A percentile compares a stretch with the other conserved stretches of the same genome.
These are phyloP conservation scores for Tachysurus vachellii DNA, from an alignment of 2,113 vertebrate genomes.

Conservation along the genomic window DNA sequence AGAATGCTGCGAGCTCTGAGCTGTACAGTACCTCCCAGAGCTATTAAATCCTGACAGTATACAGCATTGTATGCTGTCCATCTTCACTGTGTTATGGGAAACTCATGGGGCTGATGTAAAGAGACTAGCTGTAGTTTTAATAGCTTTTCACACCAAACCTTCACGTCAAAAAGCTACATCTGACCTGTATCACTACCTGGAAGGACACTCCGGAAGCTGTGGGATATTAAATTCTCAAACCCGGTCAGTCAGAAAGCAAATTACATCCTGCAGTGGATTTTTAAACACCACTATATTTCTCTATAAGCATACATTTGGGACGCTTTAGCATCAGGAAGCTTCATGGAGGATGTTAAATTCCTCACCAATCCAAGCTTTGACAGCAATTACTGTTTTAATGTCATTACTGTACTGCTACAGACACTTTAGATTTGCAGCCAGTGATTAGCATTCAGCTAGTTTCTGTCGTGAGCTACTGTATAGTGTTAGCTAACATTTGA, in stretches of 20 bases:
- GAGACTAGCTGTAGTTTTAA: constrained; percentile 48
- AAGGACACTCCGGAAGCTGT: not conserved
- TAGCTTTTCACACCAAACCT: constrained; percentile 50
- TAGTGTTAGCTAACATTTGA: not conserved
- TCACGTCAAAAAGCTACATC: constrained; percentile 6
- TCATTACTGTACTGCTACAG: not conserved
- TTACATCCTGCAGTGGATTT: too few species aligned
- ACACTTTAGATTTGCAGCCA: not conserved
- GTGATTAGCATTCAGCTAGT: not conserved
- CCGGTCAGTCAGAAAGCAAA: not conserved
- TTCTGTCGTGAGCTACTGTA: not conserved
- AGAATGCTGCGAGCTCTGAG: constrained; percentile 15
- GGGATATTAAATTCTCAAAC: constrained; percentile 6
- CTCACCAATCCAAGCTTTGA: not conserved
- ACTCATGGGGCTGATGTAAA: constrained; percentile 42
- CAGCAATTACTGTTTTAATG: not conserved
- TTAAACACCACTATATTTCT: not conserved
- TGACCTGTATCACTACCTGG: constrained; percentile 13
- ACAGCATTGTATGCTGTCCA: constrained; percentile 51
- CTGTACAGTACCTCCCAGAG: constrained; percentile 56
- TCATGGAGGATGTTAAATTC: not conserved
- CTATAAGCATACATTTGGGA: not conserved
- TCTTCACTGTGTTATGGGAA: constrained; percentile 53
- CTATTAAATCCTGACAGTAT: constrained; percentile 62
- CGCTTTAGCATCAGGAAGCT: not conserved